phyloP scores from a whole-genome alignment of 2,797 vertebrate genomes.

The Sternarchorhynchus goeldii region DNA sequence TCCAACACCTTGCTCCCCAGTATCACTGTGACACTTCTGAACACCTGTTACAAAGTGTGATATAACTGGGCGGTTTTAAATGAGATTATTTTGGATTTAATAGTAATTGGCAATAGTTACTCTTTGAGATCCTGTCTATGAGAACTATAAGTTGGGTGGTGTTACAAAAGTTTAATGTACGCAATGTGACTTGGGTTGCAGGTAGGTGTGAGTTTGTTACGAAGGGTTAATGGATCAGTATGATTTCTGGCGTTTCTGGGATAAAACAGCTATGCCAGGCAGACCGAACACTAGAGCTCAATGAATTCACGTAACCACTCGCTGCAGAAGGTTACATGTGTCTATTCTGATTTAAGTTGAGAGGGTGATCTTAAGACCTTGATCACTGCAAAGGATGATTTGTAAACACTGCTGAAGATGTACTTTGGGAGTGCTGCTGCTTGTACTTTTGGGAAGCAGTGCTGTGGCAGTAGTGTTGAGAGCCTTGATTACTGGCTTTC shows the following conservation, averaged over 20 bases:
- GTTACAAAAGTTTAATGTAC: conserved; percentile 39
- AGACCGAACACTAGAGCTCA: conserved; percentile 2
- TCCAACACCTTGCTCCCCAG: conserved; percentile 74
- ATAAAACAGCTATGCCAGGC: conserved; percentile 20
- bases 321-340: conserved; percentile 4
- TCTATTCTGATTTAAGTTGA: no score
- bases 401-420: conserved; percentile 1
- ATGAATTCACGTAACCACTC: conserved; percentile 20
- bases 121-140: conserved; percentile 53
- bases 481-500: background rate
- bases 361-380: no score
- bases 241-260: conserved; percentile 34
- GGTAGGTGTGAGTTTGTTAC: conserved; percentile 70
- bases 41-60: background rate
- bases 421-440: background rate
- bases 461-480: background rate
- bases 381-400: background rate
- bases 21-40: conserved; percentile 48
- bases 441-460: background rate
- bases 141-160: conserved; percentile 70
- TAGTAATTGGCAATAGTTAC: background rate
- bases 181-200: conserved; percentile 71
- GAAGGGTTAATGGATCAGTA: conserved; percentile 77
- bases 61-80: background rate
- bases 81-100: background rate